Evolutionary conservation across 2,797 vertebrate species (phyloP), one percentile per base, ranked within the genome.

Genomic region (Oceanodroma leucorhoa): DNA sequence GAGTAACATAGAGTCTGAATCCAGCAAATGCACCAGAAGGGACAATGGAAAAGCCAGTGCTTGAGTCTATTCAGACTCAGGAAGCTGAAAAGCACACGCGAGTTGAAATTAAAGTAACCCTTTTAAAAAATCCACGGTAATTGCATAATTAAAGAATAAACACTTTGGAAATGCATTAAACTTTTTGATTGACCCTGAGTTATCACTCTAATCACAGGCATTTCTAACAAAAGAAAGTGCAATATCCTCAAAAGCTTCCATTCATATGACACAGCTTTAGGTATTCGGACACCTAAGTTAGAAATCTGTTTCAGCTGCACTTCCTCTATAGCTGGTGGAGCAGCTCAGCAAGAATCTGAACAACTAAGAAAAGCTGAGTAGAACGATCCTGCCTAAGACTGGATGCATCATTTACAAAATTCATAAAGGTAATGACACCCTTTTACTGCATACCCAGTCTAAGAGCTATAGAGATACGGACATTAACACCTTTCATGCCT

Each of bases 91-190:
- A 79, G 34, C 19, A 73, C 24, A n/a, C 0, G 4, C 0, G 0
- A 78, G 16, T 27, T 65, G 36, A 65, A 26, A 83, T 76, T 78
- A 76, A 90, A 61, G 40, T 29, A 81, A 81, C 16, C 8, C 32
- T 57, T 80, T 51, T 45, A 2, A 32, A 89, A 94, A 78, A 54
- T 32, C 27, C 46, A 65, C 43, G 55, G n/a, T 45, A 90, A 82
- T 7, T 55, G 24, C 14, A 23, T 62, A 90, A 93, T 65, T 73
- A 40, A 87, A 87, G 82, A 46, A 76, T 19, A 81, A 95, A 75
- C n/a, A 58, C 46, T 79, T 84, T 18, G 36, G 14, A 38, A 40
- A 54, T 53, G 83, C 15, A 29, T 65, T 61, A 41, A 81, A 79
- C 58, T 82, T 92, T 73, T 32, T 82, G 9, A 76, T 12, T 81